Percentiles rank a stretch among this genome's conserved stretches.
Evolutionary conservation across 2,113 vertebrate genomes (phyloP).

Genomic region (Cichladusa arquata): DNA sequence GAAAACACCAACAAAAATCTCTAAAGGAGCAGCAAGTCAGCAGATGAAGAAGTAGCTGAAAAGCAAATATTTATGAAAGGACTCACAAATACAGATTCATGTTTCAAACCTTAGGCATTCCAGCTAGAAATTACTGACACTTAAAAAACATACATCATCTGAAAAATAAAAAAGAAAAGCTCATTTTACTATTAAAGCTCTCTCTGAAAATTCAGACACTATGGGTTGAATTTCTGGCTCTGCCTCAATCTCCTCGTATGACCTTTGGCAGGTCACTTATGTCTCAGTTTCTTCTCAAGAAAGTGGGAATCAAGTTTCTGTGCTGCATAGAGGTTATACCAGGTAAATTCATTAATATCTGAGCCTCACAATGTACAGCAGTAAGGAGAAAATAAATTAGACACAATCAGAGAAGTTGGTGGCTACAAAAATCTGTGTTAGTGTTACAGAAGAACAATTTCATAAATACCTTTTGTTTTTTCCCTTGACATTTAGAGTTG

Average conservation of each 20-base stretch:
- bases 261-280: neutral
- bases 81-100: neutral
- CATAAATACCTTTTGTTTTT: neutral
- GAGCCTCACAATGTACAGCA: neutral
- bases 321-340: neutral
- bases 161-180: neutral
- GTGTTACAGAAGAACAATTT: neutral
- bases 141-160: neutral
- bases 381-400: neutral
- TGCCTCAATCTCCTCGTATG: neutral
- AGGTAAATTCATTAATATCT: neutral
- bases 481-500: neutral
- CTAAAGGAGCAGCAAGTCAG: neutral
- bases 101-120: neutral
- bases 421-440: neutral
- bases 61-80: neutral
- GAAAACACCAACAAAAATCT: neutral
- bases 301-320: neutral
- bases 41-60: neutral
- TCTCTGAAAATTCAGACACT: neutral
- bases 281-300: slow-evolving; percentile 15
- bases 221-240: neutral
- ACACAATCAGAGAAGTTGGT: neutral
- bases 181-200: neutral
- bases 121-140: neutral